These are phyloP conservation scores for Pseudochaenichthys georgianus DNA, from an alignment of 2,797 vertebrate genomes.

Conservation along the genomic window DNA sequence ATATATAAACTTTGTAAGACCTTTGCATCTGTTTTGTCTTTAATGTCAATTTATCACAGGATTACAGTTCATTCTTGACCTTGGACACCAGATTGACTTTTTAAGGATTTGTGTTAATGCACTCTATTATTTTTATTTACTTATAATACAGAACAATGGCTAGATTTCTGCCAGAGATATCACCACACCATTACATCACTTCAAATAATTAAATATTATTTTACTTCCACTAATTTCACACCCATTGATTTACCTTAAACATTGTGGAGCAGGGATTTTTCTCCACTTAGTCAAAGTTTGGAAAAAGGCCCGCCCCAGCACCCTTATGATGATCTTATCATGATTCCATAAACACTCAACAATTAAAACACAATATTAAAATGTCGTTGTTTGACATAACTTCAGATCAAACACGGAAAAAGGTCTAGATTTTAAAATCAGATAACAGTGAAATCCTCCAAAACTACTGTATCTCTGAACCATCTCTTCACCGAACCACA, in stretches of 20 bases:
- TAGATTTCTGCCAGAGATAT: slow-evolving; percentile 10
- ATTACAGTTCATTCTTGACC: neutral
- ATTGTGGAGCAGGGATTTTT: neutral
- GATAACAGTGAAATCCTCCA: too few relatives aligned
- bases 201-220: slow-evolving; percentile 18
- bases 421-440: neutral
- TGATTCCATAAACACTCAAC: too few relatives aligned
- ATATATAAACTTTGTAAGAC: slow-evolving; percentile 63
- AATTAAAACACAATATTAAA: too few relatives aligned
- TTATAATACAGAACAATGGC: slow-evolving; percentile 9
- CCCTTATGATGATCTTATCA: too few relatives aligned
- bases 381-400: too few relatives aligned
- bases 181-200: slow-evolving; percentile 31
- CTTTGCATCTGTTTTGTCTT: slow-evolving; percentile 55
- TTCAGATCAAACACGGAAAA: neutral
- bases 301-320: too few relatives aligned
- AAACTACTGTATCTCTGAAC: too few relatives aligned
- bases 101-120: slow-evolving; percentile 7
- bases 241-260: neutral
- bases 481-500: too few relatives aligned
- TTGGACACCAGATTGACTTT: slow-evolving; percentile 5
- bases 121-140: slow-evolving; percentile 42
- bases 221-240: slow-evolving; percentile 21
- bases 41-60: neutral
- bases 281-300: too few relatives aligned